phyloP scores from a whole-genome alignment of 2,797 vertebrate species.

The Microtus obscurus region DNA sequence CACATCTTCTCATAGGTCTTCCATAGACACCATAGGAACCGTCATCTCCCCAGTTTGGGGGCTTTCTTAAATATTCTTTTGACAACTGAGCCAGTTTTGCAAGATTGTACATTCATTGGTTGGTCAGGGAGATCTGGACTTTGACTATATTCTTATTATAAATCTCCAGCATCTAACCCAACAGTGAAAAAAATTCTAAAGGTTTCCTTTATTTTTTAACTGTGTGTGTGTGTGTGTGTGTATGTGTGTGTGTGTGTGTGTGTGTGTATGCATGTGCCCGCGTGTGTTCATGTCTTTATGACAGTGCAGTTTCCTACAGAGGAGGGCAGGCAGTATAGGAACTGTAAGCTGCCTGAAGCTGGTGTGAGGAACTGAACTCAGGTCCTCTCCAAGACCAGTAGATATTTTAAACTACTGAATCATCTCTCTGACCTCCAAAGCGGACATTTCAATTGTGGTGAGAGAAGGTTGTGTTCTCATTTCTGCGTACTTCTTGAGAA shows the following conservation, averaged over 20 bases:
- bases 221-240: too few species aligned
- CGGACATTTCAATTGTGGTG: not conserved
- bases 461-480: not conserved
- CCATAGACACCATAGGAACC: not conserved
- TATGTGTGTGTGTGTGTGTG: not conserved
- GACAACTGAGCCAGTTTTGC: not conserved
- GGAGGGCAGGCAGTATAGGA: not conserved
- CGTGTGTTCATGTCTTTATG: not conserved
- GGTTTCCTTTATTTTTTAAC: not conserved
- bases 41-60: fast-evolving
- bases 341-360: not conserved
- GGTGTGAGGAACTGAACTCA: not conserved
- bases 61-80: not conserved
- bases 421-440: not conserved
- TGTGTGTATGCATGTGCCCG: not conserved
- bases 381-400: not conserved
- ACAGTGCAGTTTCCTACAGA: not conserved
- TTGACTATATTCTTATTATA: not conserved
- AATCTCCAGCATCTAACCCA: not conserved
- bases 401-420: not conserved
- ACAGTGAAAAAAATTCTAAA: not conserved
- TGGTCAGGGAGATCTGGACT: not conserved
- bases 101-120: not conserved
- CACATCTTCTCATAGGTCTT: not conserved
- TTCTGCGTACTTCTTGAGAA: not conserved